Percentiles rank a stretch among this genome's conserved stretches.
These are phyloP conservation scores for Macaria notata DNA, from an alignment of 2,888 invertebrate species.

Conservation along the genomic window DNA sequence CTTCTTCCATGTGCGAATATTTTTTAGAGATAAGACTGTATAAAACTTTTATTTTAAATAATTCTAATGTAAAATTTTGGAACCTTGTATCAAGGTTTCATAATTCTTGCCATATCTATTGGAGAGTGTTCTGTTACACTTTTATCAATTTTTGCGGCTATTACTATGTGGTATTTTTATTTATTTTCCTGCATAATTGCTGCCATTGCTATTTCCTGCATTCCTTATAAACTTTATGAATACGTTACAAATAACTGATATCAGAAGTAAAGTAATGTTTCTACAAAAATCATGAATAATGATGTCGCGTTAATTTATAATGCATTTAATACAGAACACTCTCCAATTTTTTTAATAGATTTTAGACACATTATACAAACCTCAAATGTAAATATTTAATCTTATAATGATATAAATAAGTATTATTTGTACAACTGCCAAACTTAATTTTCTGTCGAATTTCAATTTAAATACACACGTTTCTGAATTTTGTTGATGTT, in stretches of 20 bases:
- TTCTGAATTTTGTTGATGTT: no score
- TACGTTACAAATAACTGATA: no score
- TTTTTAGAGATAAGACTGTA: constrained; percentile 37
- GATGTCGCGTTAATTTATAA: neutral
- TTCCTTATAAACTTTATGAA: no score
- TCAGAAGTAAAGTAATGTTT: no score
- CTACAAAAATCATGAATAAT: no score
- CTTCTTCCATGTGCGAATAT: constrained; percentile 28
- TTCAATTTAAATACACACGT: no score
- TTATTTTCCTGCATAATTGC: no score
- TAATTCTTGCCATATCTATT: constrained; percentile 74
- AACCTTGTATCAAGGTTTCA: constrained; percentile 80
- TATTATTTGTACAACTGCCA: neutral
- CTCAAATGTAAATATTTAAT: constrained; percentile 43
- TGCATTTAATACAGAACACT: constrained; percentile 19
- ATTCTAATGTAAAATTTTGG: constrained; percentile 61
- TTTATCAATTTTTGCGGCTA: constrained; percentile 1
- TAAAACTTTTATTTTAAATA: constrained; percentile 34
- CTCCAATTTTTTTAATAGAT: constrained; percentile 19
- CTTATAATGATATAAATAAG: constrained; percentile 22
- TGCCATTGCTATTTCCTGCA: no score
- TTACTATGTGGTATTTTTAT: no score
- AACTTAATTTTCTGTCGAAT: no score
- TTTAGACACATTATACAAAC: constrained; percentile 36
- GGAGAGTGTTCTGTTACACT: constrained; percentile 22